Base-by-base conservation (phyloP, 2,113 vertebrate genomes). In the Rhadina sibilatrix region DNA sequence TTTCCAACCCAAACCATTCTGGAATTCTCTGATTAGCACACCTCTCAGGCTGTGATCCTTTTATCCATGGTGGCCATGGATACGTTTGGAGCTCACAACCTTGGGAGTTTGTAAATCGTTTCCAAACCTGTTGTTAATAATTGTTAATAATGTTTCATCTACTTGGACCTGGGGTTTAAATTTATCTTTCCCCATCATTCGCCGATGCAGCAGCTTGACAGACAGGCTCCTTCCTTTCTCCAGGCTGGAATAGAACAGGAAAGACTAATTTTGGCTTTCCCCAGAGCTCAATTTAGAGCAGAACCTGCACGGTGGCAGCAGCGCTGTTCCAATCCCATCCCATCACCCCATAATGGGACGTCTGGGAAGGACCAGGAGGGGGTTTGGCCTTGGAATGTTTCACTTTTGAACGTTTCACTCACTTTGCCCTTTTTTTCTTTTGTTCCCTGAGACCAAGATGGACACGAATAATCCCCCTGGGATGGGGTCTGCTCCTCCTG, bases 341-440 rank as follows among this genome's bases (percentile, higher is more conserved):
- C 37, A 8, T 6, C 0, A 2, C 7, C 33, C 49, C 28, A 2
- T 10, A 21, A 22, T 0, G 1, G 37, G 18, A 12, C 2, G 1
- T 3, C 38, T 54, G 52, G 10, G 15, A 56, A 65, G 42, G 70
- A 35, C 19, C 8, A 20, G 13, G 25, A 70, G 37, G 25, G 35
- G 12, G 30, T 70, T 60, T 24, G 6, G 12, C 19, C 31, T 60
- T 35, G 31, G 31, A 61, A 42, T 60, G 12, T 15, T 37, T 46
- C 28, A 9, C 8, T 10, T 54, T 12, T 15, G 15, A 52, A 16
- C 16, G 27, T 52, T 52, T 52, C 27, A 28, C 15, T 52, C 50
- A 50, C 49, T 50, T 50, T 27, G 4, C 14, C 15, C 8, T 9
- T 18, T 4, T 3, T 47, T 18, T 5, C 15, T 3, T 15, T 61